Percentiles rank a stretch among this genome's conserved stretches.
Conservation (phyloP, 2,888 invertebrate genomes). For the Pasiphila rectangulata region DNA sequence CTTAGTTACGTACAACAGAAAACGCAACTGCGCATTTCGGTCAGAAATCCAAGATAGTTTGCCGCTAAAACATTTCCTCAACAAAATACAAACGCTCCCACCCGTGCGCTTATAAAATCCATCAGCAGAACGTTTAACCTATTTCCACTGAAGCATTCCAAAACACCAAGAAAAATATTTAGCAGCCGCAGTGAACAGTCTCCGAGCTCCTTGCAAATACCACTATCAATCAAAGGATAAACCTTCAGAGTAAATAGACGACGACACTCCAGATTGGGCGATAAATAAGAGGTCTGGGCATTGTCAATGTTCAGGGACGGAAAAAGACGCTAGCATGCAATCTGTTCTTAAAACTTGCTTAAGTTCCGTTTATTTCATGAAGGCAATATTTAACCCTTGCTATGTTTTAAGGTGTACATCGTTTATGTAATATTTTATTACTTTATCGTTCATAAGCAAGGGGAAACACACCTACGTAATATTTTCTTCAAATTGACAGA, state of each 20-base stretch:
- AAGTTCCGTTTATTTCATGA: background rate
- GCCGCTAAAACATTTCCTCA: too few relatives aligned
- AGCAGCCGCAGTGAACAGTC: constrained; percentile 38
- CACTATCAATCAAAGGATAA: constrained; percentile 52
- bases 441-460: too few relatives aligned
- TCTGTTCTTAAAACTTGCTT: background rate
- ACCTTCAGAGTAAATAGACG: constrained; percentile 35
- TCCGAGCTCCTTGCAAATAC: constrained; percentile 25
- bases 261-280: constrained; percentile 18
- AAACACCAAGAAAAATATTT: constrained; percentile 43
- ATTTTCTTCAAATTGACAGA: too few relatives aligned
- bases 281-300: constrained; percentile 13
- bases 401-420: too few relatives aligned
- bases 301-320: background rate
- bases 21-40: too few relatives aligned
- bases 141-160: constrained; percentile 30
- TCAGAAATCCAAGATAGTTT: too few relatives aligned
- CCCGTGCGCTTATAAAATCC: constrained; percentile 34
- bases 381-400: too few relatives aligned
- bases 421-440: too few relatives aligned
- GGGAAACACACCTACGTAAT: too few relatives aligned
- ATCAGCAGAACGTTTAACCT: constrained; percentile 40
- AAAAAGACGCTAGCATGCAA: constrained; percentile 1
- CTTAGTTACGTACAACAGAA: too few relatives aligned
- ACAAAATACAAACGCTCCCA: constrained; percentile 24